phyloP scores from a whole-genome alignment of 2,113 vertebrate genomes.

The Grammomys dolichurus region DNA sequence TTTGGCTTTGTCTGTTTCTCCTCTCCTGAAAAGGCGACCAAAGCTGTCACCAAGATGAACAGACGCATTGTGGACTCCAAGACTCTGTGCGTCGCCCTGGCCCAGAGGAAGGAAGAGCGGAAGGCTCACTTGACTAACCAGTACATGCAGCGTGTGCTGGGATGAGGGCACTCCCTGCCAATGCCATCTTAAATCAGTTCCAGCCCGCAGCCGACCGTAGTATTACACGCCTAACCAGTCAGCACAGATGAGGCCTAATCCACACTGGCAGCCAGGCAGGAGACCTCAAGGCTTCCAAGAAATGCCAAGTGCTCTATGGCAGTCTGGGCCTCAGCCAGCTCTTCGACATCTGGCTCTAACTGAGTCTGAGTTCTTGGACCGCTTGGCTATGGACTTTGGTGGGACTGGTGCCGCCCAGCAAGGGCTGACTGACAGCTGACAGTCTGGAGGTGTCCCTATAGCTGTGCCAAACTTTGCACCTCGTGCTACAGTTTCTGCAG shows the following conservation, averaged over 20 bases:
- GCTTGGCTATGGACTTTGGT: slow-evolving; percentile 84
- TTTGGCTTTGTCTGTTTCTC: no score
- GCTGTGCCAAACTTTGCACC: slow-evolving; percentile 91
- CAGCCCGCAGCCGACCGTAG: slow-evolving; percentile 94
- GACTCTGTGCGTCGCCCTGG: slow-evolving; percentile 90
- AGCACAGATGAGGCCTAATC: slow-evolving; percentile 97
- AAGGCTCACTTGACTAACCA: slow-evolving; percentile 99
- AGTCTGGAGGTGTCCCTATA: slow-evolving; percentile 85
- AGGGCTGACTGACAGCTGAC: slow-evolving; percentile 78
- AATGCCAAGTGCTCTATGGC: slow-evolving; percentile 77
- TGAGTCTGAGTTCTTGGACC: slow-evolving; percentile 81
- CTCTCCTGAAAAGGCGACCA: no score
- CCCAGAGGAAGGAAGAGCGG: slow-evolving; percentile 97
- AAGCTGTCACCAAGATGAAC: slow-evolving; percentile 97
- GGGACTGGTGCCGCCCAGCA: slow-evolving; percentile 78
- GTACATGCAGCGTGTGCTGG: slow-evolving; percentile 99
- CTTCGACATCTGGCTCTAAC: no score
- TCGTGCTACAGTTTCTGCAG: slow-evolving; percentile 91
- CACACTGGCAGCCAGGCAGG: slow-evolving; percentile 97
- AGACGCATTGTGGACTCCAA: no score
- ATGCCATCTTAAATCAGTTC: no score
- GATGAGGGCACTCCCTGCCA: slow-evolving; percentile 87
- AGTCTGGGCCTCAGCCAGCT: no score
- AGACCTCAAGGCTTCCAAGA: slow-evolving; percentile 91
- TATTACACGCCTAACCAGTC: slow-evolving; percentile 98